Base-by-base conservation (phyloP, 2,888 invertebrate species). In the Dione vanillae region DNA sequence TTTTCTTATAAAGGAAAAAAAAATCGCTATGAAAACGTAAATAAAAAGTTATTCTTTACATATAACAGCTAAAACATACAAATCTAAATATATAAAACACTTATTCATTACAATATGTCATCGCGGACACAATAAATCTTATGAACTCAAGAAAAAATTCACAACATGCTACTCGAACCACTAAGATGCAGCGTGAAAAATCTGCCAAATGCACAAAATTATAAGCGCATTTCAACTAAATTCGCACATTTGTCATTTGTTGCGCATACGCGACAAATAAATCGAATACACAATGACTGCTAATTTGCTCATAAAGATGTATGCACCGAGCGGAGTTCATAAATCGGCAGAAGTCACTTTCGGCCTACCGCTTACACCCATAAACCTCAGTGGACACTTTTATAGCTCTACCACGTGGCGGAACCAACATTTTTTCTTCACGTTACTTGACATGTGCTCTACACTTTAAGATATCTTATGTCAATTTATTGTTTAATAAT, bases 261-360 rank as follows among this genome's bases (percentile, higher is more conserved):
- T 75, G 79, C 80, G 83, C 82, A 82, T 83, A 84, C 78, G 82
- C 78, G 82, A 83, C 85, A 83, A 88, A 90, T 91, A 92, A 92
- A 91, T 90, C 88, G 85, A 82, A 85, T 85, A 84, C 87, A 91
- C 91, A 92, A 91, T 92, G 92, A 91, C 88, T 91, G 90, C 89
- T 92, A 92, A 93, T 93, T 93, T 92, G 91, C 90, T 89, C 87
- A 83, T 89, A 89, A 92, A 93, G 93, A 93, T 87, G 88, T 89
- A 92, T 93, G 92, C 89, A 91, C 84, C 84, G 82, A 75, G 79
- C 79, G 79, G 79, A 83, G 88, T 89, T 83, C 91, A 92, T 92
- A 92, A 93, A 92, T 93, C 89, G 81, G 86, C 70, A 77, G 82
- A 83, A 90, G 90, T 89, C 91, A 86, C 87, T 85, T 88, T 89